These are phyloP conservation scores for Malaclemys terrapin DNA, from an alignment of 2,113 vertebrate species.

Conservation along the genomic window DNA sequence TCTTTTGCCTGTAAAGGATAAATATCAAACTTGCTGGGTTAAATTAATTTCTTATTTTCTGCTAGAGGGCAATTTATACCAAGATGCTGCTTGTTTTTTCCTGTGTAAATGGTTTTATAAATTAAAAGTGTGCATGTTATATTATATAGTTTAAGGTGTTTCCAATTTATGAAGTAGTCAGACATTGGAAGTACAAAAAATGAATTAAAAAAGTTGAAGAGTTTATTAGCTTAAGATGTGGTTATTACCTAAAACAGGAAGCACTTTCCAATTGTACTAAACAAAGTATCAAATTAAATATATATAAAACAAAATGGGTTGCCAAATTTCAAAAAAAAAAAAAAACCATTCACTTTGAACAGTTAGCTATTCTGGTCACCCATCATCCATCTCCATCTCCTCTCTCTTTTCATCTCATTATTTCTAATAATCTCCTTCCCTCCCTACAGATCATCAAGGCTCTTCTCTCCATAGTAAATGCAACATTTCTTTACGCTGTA, in stretches of 20 bases:
- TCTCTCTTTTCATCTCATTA: background rate
- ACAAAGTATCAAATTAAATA: background rate
- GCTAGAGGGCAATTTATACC: background rate
- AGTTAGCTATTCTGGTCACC: background rate
- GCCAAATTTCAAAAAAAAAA: background rate
- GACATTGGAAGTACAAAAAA: background rate
- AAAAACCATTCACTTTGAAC: background rate
- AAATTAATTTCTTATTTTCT: background rate
- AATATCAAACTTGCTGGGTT: background rate
- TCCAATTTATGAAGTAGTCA: background rate
- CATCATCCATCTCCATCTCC: background rate
- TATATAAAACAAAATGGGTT: background rate
- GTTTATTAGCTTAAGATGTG: background rate
- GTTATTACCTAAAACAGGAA: background rate
- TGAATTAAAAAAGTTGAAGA: background rate
- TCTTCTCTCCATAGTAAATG: background rate
- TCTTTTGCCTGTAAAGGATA: background rate
- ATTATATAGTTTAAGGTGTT: background rate
- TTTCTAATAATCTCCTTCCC: background rate
- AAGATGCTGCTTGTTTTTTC: background rate
- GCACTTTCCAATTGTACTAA: background rate
- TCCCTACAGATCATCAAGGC: background rate
- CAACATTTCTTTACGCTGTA: background rate
- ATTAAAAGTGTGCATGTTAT: fast-evolving
- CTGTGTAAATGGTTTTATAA: background rate